These are phyloP conservation scores for Tichodroma muraria DNA, from an alignment of 2,113 vertebrate genomes.

Conservation along the genomic window DNA sequence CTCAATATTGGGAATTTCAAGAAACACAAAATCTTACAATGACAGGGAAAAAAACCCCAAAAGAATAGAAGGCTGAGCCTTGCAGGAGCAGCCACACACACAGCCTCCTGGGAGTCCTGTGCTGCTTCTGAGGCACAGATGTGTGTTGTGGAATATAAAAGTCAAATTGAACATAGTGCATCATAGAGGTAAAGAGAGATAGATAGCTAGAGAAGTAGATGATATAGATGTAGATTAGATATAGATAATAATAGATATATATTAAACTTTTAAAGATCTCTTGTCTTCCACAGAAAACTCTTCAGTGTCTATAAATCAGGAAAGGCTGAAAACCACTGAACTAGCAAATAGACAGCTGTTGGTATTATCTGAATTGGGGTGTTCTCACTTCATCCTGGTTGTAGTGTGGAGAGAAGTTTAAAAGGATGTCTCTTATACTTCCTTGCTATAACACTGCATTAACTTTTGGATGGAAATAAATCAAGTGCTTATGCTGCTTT, in stretches of 20 bases:
- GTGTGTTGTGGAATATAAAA: background rate
- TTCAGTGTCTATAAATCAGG: background rate
- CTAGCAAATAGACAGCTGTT: background rate
- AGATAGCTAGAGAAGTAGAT: too few relatives aligned
- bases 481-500: constrained; percentile 7
- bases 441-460: background rate
- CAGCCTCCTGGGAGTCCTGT: background rate
- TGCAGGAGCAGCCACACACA: background rate
- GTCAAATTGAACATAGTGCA: background rate
- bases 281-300: background rate
- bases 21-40: background rate
- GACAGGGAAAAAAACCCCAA: background rate
- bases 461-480: background rate
- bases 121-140: background rate
- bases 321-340: background rate
- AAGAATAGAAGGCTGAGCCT: background rate
- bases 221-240: too few relatives aligned
- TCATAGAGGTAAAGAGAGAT: background rate
- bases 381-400: background rate
- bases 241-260: background rate
- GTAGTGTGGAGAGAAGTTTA: background rate
- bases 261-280: background rate
- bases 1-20: background rate
- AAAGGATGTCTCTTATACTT: background rate
- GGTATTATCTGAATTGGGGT: background rate